A percentile compares a stretch with the other conserved stretches of the same genome.
These are phyloP conservation scores for Liasis olivaceus DNA, from an alignment of 2,797 vertebrate genomes.

Conservation along the genomic window DNA sequence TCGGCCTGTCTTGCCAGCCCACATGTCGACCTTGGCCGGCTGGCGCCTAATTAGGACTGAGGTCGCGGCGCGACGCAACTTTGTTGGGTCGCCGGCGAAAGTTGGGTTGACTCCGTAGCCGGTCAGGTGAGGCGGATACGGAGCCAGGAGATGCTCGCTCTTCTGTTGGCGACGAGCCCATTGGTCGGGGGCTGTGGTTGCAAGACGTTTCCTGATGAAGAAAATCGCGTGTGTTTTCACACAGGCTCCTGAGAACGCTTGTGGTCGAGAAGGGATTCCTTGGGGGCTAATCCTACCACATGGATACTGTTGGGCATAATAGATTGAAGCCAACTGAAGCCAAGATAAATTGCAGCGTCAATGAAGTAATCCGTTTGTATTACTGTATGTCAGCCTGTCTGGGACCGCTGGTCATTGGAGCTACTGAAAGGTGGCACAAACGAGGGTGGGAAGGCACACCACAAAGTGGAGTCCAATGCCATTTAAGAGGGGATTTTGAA, in stretches of 20 bases:
- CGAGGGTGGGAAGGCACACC: too few species aligned
- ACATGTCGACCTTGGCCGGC: background rate
- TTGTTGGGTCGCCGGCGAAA: background rate
- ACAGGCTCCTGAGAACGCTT: background rate
- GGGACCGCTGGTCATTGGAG: too few species aligned
- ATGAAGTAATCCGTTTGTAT: too few species aligned
- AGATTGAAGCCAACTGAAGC: too few species aligned
- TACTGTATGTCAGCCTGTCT: too few species aligned
- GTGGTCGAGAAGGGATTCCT: background rate
- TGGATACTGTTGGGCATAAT: too few species aligned
- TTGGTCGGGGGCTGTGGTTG: background rate
- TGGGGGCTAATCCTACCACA: too few species aligned
- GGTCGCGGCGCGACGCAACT: accelerated
- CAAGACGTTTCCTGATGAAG: background rate
- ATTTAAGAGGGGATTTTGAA: too few species aligned
- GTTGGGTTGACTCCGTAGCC: too few species aligned
- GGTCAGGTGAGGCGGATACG: background rate
- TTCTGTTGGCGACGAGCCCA: background rate
- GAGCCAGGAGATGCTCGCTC: background rate
- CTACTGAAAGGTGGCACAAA: too few species aligned
- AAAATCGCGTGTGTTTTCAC: background rate
- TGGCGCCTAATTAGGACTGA: background rate
- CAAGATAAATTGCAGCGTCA: too few species aligned
- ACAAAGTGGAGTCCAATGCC: too few species aligned
- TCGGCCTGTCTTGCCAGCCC: background rate